Base-by-base conservation (phyloP, 2,113 vertebrate genomes). In the Aspiorhynchus laticeps region DNA sequence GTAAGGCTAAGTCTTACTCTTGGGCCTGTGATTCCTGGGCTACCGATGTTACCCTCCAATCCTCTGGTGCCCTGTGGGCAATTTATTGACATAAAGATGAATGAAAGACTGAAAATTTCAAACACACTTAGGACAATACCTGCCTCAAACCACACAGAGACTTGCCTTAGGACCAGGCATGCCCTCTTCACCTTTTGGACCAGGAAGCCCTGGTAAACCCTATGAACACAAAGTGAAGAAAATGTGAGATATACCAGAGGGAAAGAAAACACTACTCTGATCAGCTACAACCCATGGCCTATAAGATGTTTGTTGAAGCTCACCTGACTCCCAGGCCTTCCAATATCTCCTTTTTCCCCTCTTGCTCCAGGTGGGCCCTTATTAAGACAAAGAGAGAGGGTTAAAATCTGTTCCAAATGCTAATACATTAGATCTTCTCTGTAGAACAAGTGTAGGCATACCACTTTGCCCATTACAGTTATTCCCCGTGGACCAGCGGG, bases 361-460 rank as follows among this genome's bases (percentile, higher is more conserved):
- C 97, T 96, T 63, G 93, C 89, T 69, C 98, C 97, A 6, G 97
- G 97, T 9, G 97, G 97, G n/a, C 98, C 98, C 98, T 99, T 85
- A 91, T 83, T 56, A 46, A 86, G 43, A 83, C 11, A 73, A 33
- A 78, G 33, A 84, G 2, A 84, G n/a, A 28, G 19, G 3, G 4
- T 38, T 74, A 75, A n/a, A 33, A 59, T 46, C 56, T 15, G 19
- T 56, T 48, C 38, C 14, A 48, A 21, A 76, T 63, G 31, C 7
- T 78, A 24, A 61, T 36, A 77, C 9, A 5, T 38, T n/a, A 56
- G 3, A 19, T 17, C 24, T 1, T 31, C 28, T 78, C n/a, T 28
- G n/a, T 19, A 28, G 59, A 80, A 41, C 28, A 85, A 19, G 26
- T 65, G 28, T 56, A 84, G 33, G 53, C 92, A 10, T 95, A 99